Percentiles rank a stretch among this genome's conserved stretches.
These are phyloP conservation scores for Sinopyrophorus schimmeli DNA, from an alignment of 2,888 invertebrate genomes.

Conservation along the genomic window DNA sequence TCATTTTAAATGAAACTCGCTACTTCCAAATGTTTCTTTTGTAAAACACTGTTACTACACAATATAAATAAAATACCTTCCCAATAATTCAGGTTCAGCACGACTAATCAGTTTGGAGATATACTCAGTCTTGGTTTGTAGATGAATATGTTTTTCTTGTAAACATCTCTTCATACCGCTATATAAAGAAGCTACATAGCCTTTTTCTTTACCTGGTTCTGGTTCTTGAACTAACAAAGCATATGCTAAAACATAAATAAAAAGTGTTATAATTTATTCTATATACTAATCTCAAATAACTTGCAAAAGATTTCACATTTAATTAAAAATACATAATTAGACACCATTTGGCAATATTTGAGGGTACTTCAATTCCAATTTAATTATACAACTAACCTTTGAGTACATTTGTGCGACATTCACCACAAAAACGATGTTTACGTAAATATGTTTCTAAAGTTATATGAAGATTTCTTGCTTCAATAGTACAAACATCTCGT, in stretches of 20 bases:
- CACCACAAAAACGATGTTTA: constrained; percentile 92
- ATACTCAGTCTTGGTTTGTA: constrained; percentile 85
- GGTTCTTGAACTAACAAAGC: constrained; percentile 82
- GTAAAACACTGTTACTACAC: too few relatives aligned
- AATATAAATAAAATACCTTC: too few relatives aligned
- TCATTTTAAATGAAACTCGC: too few relatives aligned
- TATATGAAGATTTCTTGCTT: constrained; percentile 79
- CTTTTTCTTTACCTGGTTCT: constrained; percentile 84
- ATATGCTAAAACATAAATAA: constrained; percentile 65
- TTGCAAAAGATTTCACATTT: too few relatives aligned
- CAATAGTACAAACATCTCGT: constrained; percentile 85
- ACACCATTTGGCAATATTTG: too few relatives aligned
- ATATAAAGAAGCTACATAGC: constrained; percentile 85
- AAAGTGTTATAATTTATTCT: too few relatives aligned
- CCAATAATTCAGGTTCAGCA: constrained; percentile 89
- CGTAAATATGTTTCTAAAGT: constrained; percentile 88
- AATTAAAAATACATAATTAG: too few relatives aligned
- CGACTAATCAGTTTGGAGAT: constrained; percentile 85
- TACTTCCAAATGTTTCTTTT: too few relatives aligned
- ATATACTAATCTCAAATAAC: too few relatives aligned
- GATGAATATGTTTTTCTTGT: constrained; percentile 84
- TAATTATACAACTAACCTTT: constrained; percentile 44
- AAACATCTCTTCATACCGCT: constrained; percentile 85
- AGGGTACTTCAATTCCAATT: background rate
- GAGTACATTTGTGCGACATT: constrained; percentile 89